A percentile compares a stretch with the other conserved stretches of the same genome.
phyloP scores from a whole-genome alignment of 2,797 vertebrate species.

The Rhinophrynus dorsalis region DNA sequence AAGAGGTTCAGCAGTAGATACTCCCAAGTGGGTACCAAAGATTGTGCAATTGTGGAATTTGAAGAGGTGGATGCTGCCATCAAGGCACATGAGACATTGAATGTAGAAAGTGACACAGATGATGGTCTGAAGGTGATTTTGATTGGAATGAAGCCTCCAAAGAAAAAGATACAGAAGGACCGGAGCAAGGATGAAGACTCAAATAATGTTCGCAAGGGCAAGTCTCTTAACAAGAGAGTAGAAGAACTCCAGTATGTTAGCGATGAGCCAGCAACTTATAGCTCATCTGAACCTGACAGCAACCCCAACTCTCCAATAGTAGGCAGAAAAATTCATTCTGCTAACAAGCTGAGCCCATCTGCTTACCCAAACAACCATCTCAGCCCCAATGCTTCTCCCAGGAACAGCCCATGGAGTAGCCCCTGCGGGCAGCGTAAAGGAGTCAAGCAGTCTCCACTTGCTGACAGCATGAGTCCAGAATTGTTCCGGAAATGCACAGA shows the following conservation, averaged over 20 bases:
- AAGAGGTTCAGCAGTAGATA: slow-evolving; percentile 90
- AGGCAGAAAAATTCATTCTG: slow-evolving; percentile 72
- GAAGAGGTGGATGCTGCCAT: slow-evolving; percentile 93
- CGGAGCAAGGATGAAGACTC: slow-evolving; percentile 73
- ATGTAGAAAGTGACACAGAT: slow-evolving; percentile 61
- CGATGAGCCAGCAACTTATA: slow-evolving; percentile 89
- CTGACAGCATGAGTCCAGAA: slow-evolving; percentile 77
- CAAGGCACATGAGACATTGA: slow-evolving; percentile 82
- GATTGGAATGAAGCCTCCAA: slow-evolving; percentile 92
- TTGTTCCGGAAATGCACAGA: slow-evolving; percentile 73
- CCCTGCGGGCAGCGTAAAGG: slow-evolving; percentile 84
- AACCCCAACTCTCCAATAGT: slow-evolving; percentile 85
- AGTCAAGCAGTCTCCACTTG: slow-evolving; percentile 81
- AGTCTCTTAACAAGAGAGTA: slow-evolving; percentile 88
- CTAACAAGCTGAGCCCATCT: slow-evolving; percentile 82
- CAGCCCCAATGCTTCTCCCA: slow-evolving; percentile 87
- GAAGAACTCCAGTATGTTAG: slow-evolving; percentile 89
- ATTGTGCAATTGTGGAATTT: slow-evolving; percentile 93
- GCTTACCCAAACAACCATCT: slow-evolving; percentile 83
- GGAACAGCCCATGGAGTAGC: slow-evolving; percentile 93
- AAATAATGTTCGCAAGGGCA: slow-evolving; percentile 66
- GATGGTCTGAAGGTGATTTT: slow-evolving; percentile 81
- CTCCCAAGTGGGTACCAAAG: slow-evolving; percentile 82
- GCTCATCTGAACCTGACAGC: slow-evolving; percentile 94
- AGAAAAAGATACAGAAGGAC: slow-evolving; percentile 90